Evolutionary conservation across 2,888 invertebrate species (phyloP), one percentile per base, ranked within the genome.

Genomic region (Netelia fuscicornis): DNA sequence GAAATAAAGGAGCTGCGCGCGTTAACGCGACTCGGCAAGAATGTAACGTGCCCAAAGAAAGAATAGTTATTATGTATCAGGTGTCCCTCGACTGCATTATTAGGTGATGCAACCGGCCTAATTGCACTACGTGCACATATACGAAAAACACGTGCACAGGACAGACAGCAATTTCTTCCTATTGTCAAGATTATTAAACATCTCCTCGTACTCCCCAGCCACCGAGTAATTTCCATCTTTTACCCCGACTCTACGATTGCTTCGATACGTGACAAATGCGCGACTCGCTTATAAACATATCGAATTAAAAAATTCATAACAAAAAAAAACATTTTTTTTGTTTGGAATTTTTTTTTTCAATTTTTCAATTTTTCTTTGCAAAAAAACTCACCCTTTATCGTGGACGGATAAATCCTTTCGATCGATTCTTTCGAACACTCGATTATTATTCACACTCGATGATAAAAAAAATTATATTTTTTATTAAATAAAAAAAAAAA

Each of bases 31-130:
- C 30, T 30, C 30, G 2, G 30, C 30, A 30, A 30, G 30, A 30
- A 30, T 30, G 30, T 30, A 30, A 30, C 30, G 52, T 56, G 23
- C 37, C 44, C 48, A 58, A 52, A 54, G 48, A 58, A 62, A 37
- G 25, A 65, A 70, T 56, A 81, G 68, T 77, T 68, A 76, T 52
- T 11, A 42, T 68, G 48, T 60, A 56, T 71, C 71, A 13, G 62
- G 17, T 64, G 65, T 52, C 75, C 74, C 52, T 65, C 54, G 70
- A 67, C 52, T 23, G 10, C 60, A 72, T 74, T 74, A 84, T 84
- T 74, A 68, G 68, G 62, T 84, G 84, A 84, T 77, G 84, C 76
- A 84, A 84, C 56, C 56, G 62, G 48, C 70, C 77, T 84, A 74
- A 84, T 84, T 77, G 72, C 60, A 77, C 17, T 17, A 17, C 17